Evolutionary conservation across 2,888 invertebrate species (phyloP).

Genomic region (Drosophila atripex): DNA sequence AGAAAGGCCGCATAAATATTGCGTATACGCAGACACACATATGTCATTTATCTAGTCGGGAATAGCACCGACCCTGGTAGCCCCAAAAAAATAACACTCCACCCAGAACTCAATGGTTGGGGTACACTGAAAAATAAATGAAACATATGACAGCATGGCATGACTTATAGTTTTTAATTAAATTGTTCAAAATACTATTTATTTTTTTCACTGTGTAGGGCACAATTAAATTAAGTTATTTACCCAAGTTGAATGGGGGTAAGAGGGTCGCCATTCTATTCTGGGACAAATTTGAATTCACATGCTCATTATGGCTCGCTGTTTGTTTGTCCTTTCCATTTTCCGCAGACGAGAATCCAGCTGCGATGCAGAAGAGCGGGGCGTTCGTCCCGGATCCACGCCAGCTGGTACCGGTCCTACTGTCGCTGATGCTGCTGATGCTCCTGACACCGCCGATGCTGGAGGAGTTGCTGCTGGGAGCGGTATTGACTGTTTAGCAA

Average conservation of each 20-base stretch:
- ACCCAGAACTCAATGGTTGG: conserved; percentile 10
- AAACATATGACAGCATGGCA: too few relatives aligned
- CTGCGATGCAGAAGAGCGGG: conserved; percentile 93
- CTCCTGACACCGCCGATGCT: conserved; percentile 11
- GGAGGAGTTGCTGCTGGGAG: not conserved
- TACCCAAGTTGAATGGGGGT: conserved; percentile 22
- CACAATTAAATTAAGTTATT: conserved; percentile 66
- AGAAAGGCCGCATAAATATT: conserved; percentile 45
- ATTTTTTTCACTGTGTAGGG: conserved; percentile 3
- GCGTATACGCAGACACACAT: conserved; percentile 51
- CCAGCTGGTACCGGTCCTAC: conserved; percentile 33
- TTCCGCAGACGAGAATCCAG: conserved; percentile 91
- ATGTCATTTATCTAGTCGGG: conserved; percentile 63
- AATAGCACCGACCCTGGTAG: conserved; percentile 2
- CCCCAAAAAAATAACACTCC: not conserved
- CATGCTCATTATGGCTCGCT: conserved; percentile 39
- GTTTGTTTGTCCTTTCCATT: conserved; percentile 29
- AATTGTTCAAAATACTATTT: not conserved
- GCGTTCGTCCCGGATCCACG: conserved; percentile 71
- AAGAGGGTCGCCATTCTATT: conserved; percentile 6
- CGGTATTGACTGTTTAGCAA: conserved; percentile 40
- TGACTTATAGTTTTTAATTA: not conserved
- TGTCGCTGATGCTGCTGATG: conserved; percentile 10
- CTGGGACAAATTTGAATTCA: conserved; percentile 45
- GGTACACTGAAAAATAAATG: not conserved